phyloP scores from a whole-genome alignment of 2,888 invertebrate genomes.

The Galerucella nymphaeae region DNA sequence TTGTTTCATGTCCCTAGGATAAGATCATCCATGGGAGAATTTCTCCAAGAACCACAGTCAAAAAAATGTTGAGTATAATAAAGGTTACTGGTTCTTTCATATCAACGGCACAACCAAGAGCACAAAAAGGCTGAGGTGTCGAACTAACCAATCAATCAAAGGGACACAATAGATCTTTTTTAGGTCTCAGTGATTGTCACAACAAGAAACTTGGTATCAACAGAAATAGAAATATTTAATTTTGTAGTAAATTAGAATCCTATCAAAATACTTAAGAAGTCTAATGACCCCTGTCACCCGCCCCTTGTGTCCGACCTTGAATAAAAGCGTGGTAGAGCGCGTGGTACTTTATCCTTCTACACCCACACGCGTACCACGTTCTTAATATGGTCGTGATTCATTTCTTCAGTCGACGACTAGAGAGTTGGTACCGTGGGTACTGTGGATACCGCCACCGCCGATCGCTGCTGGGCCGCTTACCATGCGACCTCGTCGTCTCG shows the following conservation, averaged over 20 bases:
- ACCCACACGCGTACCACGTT: constrained; percentile 39
- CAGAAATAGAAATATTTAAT: not conserved
- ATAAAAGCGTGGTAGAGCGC: constrained; percentile 35
- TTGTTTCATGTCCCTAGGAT: too few species aligned
- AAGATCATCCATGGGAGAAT: too few species aligned
- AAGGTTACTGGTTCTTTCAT: too few species aligned
- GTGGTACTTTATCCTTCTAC: constrained; percentile 43
- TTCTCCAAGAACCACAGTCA: too few species aligned
- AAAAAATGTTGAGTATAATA: too few species aligned
- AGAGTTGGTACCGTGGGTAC: constrained; percentile 25
- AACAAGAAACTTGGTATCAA: not conserved
- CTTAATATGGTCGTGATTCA: constrained; percentile 38
- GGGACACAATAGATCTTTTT: too few species aligned
- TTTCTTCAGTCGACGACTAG: constrained; percentile 25
- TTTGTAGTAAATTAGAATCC: not conserved
- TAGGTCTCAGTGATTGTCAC: too few species aligned
- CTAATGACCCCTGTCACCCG: not conserved
- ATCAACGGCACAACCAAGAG: too few species aligned
- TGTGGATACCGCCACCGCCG: constrained; percentile 17
- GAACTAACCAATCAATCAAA: too few species aligned
- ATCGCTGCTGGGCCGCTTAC: constrained; percentile 28
- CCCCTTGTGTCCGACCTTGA: constrained; percentile 5
- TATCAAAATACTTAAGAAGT: not conserved
- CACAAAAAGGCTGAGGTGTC: too few species aligned
- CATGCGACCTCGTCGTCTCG: constrained; percentile 36